Evolutionary conservation across 2,888 invertebrate species (phyloP), one percentile per base, ranked within the genome.

Genomic region (Drosophila maculinotata): DNA sequence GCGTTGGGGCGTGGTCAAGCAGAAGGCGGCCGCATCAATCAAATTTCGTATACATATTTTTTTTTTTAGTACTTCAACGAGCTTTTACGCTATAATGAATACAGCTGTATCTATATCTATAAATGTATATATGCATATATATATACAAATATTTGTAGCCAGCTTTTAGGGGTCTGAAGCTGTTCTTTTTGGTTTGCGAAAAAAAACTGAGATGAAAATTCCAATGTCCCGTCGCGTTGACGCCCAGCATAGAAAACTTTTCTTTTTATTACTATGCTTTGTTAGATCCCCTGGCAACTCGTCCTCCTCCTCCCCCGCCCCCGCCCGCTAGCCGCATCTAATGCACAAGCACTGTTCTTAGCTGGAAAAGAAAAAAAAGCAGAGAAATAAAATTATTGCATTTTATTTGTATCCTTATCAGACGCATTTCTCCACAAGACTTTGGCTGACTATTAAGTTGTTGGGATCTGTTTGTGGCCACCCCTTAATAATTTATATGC

Each of bases 391-490:
- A 76, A 76, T 69, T 69, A 79, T 79, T 79, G 76, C 79, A 79
- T 76, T 77, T 73, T 69, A 71, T 76, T 79, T 76, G 72, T 59
- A 66, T 79, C 31, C 79, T 79, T 76, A 76, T 76, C 76, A 71
- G 60, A 69, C 51, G 68, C 78, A 71, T 71, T 70, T 52, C 60
- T 41, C 14, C 10, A 26, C 20, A n/a, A 44, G 17, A 44, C 44
- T 58, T 47, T 48, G 14, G 54, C 8, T 45, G 63, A 25, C 63
- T 62, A 44, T 75, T 68, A 47, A 54, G 35, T 41, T 56, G 64
- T 17, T 41, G 26, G 54, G 15, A 39, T 28, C 5, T 17, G 5
- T 2, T 39, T 5, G 20, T 6, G 6, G 45, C 35, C 30, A 35
- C 30, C 42, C 39, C 5, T 7, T 14, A 39, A 58, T 65, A 71